Conservation (phyloP, 2,888 invertebrate species). For the Lochmaea capreae region DNA sequence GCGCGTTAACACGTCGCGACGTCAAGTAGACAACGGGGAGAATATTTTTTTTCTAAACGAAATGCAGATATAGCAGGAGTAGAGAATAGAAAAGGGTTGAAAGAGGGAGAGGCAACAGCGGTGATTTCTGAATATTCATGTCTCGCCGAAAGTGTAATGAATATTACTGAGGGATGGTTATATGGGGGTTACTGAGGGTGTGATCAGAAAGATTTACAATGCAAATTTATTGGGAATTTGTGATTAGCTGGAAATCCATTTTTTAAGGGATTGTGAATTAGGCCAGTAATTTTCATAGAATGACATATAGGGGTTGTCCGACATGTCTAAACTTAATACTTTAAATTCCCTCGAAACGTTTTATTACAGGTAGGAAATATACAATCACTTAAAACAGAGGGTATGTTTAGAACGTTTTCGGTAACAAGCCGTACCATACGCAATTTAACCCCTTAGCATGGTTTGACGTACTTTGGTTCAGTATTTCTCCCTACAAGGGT, state of each 20-base stretch:
- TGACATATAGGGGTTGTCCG: not conserved
- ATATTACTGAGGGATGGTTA: conserved; percentile 27
- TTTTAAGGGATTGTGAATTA: not conserved
- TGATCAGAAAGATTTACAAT: conserved; percentile 24
- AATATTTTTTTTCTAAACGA: conserved; percentile 20
- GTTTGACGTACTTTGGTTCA: conserved; percentile 39
- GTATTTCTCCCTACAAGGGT: conserved; percentile 33
- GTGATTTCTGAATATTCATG: conserved; percentile 40
- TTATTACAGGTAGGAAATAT: conserved; percentile 9
- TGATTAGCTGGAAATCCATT: not conserved
- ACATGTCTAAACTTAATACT: too few relatives aligned
- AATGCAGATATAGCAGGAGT: conserved; percentile 21
- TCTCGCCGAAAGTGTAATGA: conserved; percentile 37
- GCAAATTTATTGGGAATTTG: conserved; percentile 32
- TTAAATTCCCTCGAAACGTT: too few relatives aligned
- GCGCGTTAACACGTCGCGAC: conserved; percentile 33
- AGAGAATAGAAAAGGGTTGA: conserved; percentile 35
- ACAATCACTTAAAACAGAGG: conserved; percentile 18
- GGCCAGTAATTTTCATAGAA: not conserved
- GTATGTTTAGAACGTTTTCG: conserved; percentile 63
- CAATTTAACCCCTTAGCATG: conserved; percentile 51
- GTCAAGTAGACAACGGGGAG: conserved; percentile 2
- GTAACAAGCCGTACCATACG: conserved; percentile 66
- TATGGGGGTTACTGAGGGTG: conserved; percentile 9
- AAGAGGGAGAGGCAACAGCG: conserved; percentile 36